Base-by-base conservation (phyloP, 2,888 invertebrate genomes). In the Orthosia incerta region DNA sequence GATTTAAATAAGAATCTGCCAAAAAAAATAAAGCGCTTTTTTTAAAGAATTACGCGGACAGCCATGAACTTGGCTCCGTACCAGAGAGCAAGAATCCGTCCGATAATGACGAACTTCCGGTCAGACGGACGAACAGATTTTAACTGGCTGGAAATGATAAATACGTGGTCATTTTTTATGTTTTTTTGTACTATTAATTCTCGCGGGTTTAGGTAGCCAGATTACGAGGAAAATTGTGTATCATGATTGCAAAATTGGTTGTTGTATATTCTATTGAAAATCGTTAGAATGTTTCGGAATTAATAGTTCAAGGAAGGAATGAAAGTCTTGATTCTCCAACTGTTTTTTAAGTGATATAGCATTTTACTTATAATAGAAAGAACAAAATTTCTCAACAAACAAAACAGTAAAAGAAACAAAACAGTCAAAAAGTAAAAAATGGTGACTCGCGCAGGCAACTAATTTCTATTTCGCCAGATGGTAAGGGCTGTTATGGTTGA, bases 81-180 rank as follows among this genome's bases (percentile, higher is more conserved):
- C 93, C 94, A 95, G 87, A 68, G 86, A 50, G 81, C 88, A 90
- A 89, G 91, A 93, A 93, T 93, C 90, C 91, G 87, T 87, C 85
- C 83, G 85, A 90, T 94, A 94, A 95, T 94, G 93, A 94, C 91
- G 90, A 87, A 86, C 89, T 93, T 95, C 95, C 95, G 93, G 90
- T 86, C 87, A 83, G 89, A 87, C 79, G 73, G 67, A 81, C 79
- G 69, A 76, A 79, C 86, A 75, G 81, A 82, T 82, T 76, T 86
- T 82, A 65, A 63, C 56, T 81, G 73, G 65, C 84, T 84, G 80
- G 86, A 79, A 87, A 88, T 89, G 87, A 91, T 88, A 88, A 88
- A 91, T 89, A 80, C 82, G 67, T 70, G 74, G 80, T 79, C 84
- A 87, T 88, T 88, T 88, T 66, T 71, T 81, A 78, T 79, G 63